phyloP scores from a whole-genome alignment of 2,888 invertebrate genomes.

The Gibbula magus region DNA sequence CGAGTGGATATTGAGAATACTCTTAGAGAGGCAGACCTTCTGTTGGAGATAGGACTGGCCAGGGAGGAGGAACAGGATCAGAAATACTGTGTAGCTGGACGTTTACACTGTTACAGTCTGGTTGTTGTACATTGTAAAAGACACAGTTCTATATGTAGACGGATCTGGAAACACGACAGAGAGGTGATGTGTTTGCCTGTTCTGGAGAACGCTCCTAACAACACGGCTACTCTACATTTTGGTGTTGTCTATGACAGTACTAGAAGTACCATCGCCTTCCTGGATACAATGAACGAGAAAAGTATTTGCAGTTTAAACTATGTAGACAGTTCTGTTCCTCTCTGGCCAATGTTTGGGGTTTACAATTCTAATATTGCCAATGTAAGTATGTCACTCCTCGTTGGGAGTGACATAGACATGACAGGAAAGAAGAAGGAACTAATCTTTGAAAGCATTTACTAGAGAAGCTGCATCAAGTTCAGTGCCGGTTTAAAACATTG shows the following conservation, averaged over 20 bases:
- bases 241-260: neutral
- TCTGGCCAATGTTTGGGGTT: neutral
- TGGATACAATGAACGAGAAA: neutral
- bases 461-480: neutral
- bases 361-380: neutral
- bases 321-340: neutral
- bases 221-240: neutral
- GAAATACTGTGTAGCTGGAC: neutral
- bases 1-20: too few species aligned
- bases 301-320: neutral
- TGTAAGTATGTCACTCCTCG: neutral
- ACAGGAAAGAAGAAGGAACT: neutral
- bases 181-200: neutral
- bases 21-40: too few species aligned
- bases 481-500: too few species aligned
- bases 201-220: neutral
- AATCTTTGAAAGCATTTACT: neutral
- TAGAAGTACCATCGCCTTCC: neutral
- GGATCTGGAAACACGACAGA: neutral
- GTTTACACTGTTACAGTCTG: neutral
- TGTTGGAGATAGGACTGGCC: neutral
- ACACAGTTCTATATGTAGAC: neutral
- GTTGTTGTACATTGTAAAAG: neutral
- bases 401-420: neutral
- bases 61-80: neutral